Conservation (phyloP, 2,888 invertebrate genomes). For the Hesperia comma region DNA sequence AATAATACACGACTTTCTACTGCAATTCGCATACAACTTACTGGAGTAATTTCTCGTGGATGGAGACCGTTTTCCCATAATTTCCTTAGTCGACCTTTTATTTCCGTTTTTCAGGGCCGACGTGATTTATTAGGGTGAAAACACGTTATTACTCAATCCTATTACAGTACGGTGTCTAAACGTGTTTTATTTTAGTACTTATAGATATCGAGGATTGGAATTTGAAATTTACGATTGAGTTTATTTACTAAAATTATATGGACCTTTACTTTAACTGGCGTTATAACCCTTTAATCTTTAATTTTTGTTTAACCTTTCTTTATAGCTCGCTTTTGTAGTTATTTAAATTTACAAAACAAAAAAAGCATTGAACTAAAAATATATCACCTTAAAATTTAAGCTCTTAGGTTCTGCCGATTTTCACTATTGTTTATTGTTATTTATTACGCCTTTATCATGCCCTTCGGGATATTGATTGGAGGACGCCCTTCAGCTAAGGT, state of each 20-base stretch:
- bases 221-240: background rate
- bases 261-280: no score
- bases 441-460: conserved; percentile 1
- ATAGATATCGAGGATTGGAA: background rate
- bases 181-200: background rate
- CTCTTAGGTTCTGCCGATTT: no score
- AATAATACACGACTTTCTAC: conserved; percentile 30
- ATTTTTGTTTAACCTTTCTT: no score
- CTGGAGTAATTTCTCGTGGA: conserved; percentile 26
- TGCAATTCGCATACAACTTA: conserved; percentile 30
- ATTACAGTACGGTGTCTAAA: background rate
- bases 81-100: conserved; percentile 21
- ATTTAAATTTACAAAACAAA: no score
- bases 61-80: conserved; percentile 24
- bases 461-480: conserved; percentile 33
- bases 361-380: no score
- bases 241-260: background rate
- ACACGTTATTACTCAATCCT: background rate
- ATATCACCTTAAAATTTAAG: no score
- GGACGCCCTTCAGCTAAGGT: conserved; percentile 33
- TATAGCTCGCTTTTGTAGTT: no score
- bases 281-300: no score
- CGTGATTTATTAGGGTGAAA: background rate
- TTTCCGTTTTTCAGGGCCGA: conserved; percentile 13
- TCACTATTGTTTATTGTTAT: background rate